Conservation (phyloP, 1,140 invertebrate genomes). For the Helicoverpa zea region DNA sequence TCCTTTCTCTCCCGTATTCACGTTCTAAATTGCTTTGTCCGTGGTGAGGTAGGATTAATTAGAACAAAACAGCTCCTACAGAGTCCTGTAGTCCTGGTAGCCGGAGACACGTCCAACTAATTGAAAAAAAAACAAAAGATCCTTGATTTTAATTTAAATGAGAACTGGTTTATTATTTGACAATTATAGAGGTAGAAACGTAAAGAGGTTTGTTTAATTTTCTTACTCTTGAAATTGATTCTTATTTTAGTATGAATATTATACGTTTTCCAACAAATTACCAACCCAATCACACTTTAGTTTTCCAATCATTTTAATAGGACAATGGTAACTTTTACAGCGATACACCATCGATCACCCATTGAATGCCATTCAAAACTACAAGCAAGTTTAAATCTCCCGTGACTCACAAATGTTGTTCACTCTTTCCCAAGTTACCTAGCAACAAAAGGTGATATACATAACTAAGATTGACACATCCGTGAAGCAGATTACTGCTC, state of each 20-base stretch:
- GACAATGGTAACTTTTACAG: neutral
- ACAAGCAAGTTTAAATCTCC: too few species aligned
- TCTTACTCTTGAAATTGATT: neutral
- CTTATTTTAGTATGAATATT: neutral
- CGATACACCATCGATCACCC: neutral
- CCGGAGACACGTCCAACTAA: conserved; percentile 23
- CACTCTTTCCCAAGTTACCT: too few species aligned
- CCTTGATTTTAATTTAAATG: conserved; percentile 34
- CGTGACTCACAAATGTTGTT: too few species aligned
- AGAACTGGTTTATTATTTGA: conserved; percentile 3
- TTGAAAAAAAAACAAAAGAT: conserved; percentile 24
- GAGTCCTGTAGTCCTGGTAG: conserved; percentile 28
- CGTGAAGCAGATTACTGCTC: neutral
- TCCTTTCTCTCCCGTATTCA: conserved; percentile 7
- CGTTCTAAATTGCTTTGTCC: neutral
- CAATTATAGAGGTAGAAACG: neutral
- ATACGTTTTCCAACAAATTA: too few species aligned
- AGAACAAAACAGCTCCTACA: conserved; percentile 44
- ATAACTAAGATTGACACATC: neutral
- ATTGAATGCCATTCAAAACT: too few species aligned
- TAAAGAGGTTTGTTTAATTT: neutral
- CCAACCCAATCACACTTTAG: too few species aligned
- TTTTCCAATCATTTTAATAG: neutral
- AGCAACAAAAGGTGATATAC: neutral
- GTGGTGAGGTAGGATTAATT: conserved; percentile 35